These are phyloP conservation scores for Cossypha niveicapilla DNA, from an alignment of 2,797 vertebrate genomes.

Conservation along the genomic window DNA sequence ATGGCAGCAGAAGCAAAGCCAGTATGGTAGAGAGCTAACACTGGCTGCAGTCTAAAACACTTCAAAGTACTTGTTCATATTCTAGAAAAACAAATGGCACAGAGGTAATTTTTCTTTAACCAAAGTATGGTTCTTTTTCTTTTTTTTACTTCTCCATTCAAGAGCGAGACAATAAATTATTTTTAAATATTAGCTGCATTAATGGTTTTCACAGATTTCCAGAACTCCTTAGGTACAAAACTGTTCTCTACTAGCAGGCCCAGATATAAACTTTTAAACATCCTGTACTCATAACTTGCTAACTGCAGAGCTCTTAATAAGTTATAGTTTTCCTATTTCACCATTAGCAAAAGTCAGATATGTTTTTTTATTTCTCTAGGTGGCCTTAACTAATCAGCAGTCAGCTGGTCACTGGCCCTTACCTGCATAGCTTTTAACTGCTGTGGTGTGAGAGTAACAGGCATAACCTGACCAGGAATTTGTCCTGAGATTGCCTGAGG, in stretches of 20 bases:
- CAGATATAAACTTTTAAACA: not conserved
- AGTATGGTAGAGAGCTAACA: not conserved
- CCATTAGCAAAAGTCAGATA: not conserved
- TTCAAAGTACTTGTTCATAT: not conserved
- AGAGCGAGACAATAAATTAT: not conserved
- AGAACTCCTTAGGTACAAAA: not conserved
- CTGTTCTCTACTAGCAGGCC: not conserved
- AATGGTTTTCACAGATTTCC: not conserved
- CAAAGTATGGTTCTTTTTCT: not conserved
- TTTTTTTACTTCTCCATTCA: not conserved
- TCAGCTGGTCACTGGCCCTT: constrained; percentile 10
- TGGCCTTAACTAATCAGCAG: not conserved
- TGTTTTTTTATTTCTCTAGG: not conserved
- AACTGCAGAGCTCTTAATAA: not conserved
- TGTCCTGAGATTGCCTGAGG: constrained; percentile 80
- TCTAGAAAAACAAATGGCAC: not conserved
- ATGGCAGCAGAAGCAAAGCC: not conserved
- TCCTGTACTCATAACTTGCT: not conserved
- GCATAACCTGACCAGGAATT: constrained; percentile 81
- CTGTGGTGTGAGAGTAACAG: constrained; percentile 78
- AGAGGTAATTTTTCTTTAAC: not conserved
- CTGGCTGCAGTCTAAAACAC: not conserved
- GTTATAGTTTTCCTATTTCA: not conserved
- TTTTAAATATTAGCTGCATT: not conserved
- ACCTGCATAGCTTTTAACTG: constrained; percentile 88